Base-by-base conservation (phyloP, 2,113 vertebrate species). In the Aleadryas rufinucha region DNA sequence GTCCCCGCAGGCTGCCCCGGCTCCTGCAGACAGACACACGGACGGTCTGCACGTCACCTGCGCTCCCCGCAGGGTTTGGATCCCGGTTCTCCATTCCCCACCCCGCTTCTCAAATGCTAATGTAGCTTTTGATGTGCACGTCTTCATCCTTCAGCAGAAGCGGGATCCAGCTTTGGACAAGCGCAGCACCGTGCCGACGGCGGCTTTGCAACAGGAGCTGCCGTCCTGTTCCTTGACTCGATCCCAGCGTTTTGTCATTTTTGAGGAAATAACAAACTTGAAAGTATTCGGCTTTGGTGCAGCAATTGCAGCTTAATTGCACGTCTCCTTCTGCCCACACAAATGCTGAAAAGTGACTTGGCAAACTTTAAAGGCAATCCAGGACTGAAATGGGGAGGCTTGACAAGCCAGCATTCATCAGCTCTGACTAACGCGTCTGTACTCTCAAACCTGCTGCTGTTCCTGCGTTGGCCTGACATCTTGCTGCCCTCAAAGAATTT, bases 291-390 rank as follows among this genome's bases (percentile, higher is more conserved):
- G 93, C 92, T 96, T 94, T 22, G 93, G 95, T 97, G 96, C 96
- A 97, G 96, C 95, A 93, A 96, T 94, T 94, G 95, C 96, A 96
- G 96, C 88, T 94, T 95, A 97, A 96, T 97, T 97, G 95, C 95
- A 94, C 39, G 93, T 97, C 95, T 97, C 95, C 95, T 96, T 96
- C 96, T 97, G 96, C 96, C 96, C 96, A 97, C 95, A 96, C 95
- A 94, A 97, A 96, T 95, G 96, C 96, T 96, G 95, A 91, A 95
- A 95, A 97, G 96, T 96, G 96, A 97, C 96, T 97, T 97, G 96
- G 96, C 96, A 96, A 96, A 96, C 95, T 95, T 94, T 94, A 94
- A 96, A 97, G 95, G 95, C 95, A 96, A 95, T 96, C 95, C 93
- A 95, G 96, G 93, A 85, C 95, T 95, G 96, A 96, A 94, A 97